phyloP scores from a whole-genome alignment of 2,888 invertebrate species.

The Nesidiocoris tenuis region DNA sequence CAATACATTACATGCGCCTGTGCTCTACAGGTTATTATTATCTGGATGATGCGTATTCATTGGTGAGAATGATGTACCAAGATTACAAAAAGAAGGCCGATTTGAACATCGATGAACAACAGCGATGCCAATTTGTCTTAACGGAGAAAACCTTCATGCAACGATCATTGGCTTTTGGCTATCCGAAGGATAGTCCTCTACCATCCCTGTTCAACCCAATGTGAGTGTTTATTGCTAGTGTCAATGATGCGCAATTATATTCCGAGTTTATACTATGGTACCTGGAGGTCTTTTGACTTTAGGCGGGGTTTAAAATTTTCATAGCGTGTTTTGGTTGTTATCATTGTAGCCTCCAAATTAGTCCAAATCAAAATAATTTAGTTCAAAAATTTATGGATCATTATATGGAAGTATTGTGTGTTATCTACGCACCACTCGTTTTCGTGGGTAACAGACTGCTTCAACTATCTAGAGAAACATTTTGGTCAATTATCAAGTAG shows the following conservation, averaged over 20 bases:
- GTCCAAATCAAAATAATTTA: too few relatives aligned
- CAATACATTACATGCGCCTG: too few relatives aligned
- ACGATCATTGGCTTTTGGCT: slow-evolving; percentile 71
- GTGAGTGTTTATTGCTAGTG: slow-evolving; percentile 58
- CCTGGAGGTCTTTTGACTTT: too few relatives aligned
- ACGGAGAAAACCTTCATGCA: slow-evolving; percentile 68
- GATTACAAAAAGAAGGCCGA: slow-evolving; percentile 67
- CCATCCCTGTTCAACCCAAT: slow-evolving; percentile 65
- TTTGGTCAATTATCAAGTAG: neutral
- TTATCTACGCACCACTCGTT: too few relatives aligned
- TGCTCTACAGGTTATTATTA: slow-evolving; percentile 59
- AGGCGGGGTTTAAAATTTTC: too few relatives aligned
- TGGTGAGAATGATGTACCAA: slow-evolving; percentile 68
- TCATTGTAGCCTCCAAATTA: too few relatives aligned
- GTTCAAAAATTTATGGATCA: too few relatives aligned
- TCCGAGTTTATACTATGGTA: too few relatives aligned
- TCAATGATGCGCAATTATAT: neutral
- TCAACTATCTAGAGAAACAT: neutral
- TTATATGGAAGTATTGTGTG: too few relatives aligned
- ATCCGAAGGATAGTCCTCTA: slow-evolving; percentile 63
- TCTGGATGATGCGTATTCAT: slow-evolving; percentile 69
- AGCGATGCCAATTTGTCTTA: slow-evolving; percentile 75
- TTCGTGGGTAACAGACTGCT: too few relatives aligned
- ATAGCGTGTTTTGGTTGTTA: too few relatives aligned
- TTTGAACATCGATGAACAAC: slow-evolving; percentile 60